Evolutionary conservation across 1,140 invertebrate species (phyloP).

Genomic region (Battus philenor): DNA sequence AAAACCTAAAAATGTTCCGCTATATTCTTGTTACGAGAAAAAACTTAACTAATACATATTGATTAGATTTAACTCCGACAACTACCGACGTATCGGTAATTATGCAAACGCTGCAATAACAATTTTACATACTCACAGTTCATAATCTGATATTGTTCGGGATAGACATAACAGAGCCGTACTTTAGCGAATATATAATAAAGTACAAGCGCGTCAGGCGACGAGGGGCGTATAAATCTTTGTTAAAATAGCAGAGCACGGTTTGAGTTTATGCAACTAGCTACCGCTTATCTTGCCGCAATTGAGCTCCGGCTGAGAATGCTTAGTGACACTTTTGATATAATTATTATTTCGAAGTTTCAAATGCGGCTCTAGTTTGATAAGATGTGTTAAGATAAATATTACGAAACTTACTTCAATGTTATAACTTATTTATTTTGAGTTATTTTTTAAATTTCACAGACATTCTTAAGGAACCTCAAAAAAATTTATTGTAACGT

Average conservation of each 20-base stretch:
- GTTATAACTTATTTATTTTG: too few species aligned
- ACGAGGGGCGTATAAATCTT: conserved; percentile 29
- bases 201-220: conserved; percentile 17
- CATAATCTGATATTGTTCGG: not conserved
- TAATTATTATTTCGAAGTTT: not conserved
- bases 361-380: not conserved
- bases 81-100: too few species aligned
- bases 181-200: conserved; percentile 2
- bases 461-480: not conserved
- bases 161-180: not conserved
- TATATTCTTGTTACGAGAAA: too few species aligned
- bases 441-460: not conserved
- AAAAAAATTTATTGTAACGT: not conserved
- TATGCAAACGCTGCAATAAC: too few species aligned
- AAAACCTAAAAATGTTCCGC: too few species aligned
- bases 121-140: too few species aligned
- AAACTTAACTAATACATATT: too few species aligned
- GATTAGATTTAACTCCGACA: too few species aligned
- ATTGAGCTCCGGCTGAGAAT: not conserved
- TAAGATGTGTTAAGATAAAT: too few species aligned
- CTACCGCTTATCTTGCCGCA: conserved; percentile 18
- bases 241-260: conserved; percentile 26
- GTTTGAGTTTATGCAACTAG: conserved; percentile 25
- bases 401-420: too few species aligned
- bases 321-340: conserved; percentile 5